A percentile compares a stretch with the other conserved stretches of the same genome.
Evolutionary conservation across 2,113 vertebrate genomes (phyloP).

Genomic region (Willisornis vidua): DNA sequence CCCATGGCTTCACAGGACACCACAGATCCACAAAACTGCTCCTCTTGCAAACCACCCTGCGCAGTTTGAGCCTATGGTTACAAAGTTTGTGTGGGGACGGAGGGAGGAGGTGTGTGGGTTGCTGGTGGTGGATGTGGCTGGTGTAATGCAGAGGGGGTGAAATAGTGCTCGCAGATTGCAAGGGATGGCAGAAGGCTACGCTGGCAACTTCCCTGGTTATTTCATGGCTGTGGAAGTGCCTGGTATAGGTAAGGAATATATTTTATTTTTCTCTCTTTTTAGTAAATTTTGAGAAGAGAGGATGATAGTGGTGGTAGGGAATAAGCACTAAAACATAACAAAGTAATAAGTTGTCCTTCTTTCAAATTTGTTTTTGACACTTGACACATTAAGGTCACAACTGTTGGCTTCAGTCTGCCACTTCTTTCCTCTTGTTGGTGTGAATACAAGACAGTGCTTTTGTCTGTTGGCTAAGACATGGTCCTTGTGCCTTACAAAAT

Average conservation of each 20-base stretch:
- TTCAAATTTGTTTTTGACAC: not conserved
- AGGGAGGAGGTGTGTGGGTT: not conserved
- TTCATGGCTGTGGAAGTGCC: not conserved
- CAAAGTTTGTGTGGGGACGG: accelerated
- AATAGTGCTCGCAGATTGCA: not conserved
- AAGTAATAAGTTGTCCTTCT: not conserved
- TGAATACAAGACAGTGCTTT: not conserved
- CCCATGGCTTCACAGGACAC: not conserved
- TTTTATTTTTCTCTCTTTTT: not conserved
- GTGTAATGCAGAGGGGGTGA: not conserved
- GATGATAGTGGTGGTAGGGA: not conserved
- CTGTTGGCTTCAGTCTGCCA: not conserved
- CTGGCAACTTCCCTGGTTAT: not conserved
- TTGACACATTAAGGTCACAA: not conserved
- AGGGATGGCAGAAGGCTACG: not conserved
- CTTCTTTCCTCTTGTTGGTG: not conserved
- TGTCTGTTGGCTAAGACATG: not conserved
- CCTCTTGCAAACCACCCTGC: not conserved
- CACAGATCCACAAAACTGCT: accelerated
- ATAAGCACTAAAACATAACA: not conserved
- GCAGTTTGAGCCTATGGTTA: not conserved
- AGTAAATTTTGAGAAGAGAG: not conserved
- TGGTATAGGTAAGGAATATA: not conserved
- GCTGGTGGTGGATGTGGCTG: conserved; percentile 36
- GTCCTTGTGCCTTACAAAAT: not conserved